A percentile compares a stretch with the other conserved stretches of the same genome.
These are phyloP conservation scores for Agelastica alni DNA, from an alignment of 2,888 invertebrate species.

Conservation along the genomic window DNA sequence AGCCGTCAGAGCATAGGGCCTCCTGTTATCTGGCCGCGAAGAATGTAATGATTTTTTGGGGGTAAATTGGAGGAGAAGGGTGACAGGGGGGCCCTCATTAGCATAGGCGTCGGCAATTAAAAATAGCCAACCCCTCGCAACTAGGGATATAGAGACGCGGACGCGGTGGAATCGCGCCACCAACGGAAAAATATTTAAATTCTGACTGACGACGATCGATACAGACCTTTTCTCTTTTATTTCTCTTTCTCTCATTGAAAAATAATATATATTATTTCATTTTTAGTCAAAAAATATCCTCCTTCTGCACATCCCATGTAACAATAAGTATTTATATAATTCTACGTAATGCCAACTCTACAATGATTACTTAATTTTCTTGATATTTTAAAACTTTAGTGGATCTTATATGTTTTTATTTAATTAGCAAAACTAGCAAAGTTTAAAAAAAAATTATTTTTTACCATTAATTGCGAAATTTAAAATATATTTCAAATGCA, in stretches of 20 bases:
- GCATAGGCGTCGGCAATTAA: conserved; percentile 52
- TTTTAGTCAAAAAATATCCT: too few relatives aligned
- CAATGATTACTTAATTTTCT: too few relatives aligned
- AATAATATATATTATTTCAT: conserved; percentile 17
- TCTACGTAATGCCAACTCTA: too few relatives aligned
- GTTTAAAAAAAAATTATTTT: too few relatives aligned
- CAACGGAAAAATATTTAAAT: conserved; percentile 33
- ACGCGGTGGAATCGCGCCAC: conserved; percentile 12
- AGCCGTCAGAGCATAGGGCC: conserved; percentile 56
- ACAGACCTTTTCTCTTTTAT: conserved; percentile 20
- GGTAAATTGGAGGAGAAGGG: conserved; percentile 65
- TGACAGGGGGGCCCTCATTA: conserved; percentile 57
- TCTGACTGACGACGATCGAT: conserved; percentile 27
- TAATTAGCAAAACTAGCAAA: too few relatives aligned
- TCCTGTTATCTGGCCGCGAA: conserved; percentile 62
- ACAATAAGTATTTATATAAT: too few relatives aligned
- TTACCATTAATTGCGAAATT: too few relatives aligned
- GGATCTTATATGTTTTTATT: too few relatives aligned
- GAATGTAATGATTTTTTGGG: conserved; percentile 86
- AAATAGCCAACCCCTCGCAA: conserved; percentile 47
- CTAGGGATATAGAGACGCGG: conserved; percentile 21
- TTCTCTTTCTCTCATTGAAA: conserved; percentile 17
- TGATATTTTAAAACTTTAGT: too few relatives aligned
- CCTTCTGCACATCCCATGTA: too few relatives aligned
- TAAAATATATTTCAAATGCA: too few relatives aligned